A percentile compares a stretch with the other conserved stretches of the same genome.
These are phyloP conservation scores for Abrostola triplasia DNA, from an alignment of 2,888 invertebrate species.

Conservation along the genomic window DNA sequence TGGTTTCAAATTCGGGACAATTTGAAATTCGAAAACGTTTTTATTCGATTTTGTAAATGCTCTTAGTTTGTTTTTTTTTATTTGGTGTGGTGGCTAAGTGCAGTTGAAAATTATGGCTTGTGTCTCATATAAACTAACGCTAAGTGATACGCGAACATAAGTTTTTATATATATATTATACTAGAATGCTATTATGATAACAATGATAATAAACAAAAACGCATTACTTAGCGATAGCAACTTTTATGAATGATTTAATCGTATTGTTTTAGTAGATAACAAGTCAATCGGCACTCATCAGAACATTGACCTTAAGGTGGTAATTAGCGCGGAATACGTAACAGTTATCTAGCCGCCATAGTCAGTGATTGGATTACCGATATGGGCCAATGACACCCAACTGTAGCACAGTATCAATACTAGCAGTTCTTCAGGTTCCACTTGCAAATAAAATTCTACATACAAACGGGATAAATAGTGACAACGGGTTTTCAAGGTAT, in stretches of 20 bases:
- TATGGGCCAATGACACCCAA: constrained; percentile 30
- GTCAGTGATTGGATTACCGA: constrained; percentile 29
- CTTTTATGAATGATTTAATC: constrained; percentile 1
- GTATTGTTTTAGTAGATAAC: constrained; percentile 32
- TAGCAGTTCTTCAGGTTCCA: background rate
- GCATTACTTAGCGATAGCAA: background rate
- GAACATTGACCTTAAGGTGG: constrained; percentile 33
- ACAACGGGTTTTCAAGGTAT: no score
- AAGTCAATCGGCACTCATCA: constrained; percentile 31
- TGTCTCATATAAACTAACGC: no score
- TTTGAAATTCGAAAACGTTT: background rate
- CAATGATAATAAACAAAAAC: no score
- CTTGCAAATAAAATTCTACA: no score
- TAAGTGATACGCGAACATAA: no score
- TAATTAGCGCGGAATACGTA: constrained; percentile 53
- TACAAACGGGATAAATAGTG: no score
- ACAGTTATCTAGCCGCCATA: constrained; percentile 28
- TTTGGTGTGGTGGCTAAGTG: no score
- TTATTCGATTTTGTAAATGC: no score
- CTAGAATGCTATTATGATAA: no score
- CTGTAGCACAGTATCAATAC: background rate
- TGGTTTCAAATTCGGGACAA: constrained; percentile 9
- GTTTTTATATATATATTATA: no score
- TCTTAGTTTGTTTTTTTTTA: no score
- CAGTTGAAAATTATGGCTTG: no score